These are phyloP conservation scores for Pelecanus crispus DNA, from an alignment of 2,113 vertebrate genomes.

Conservation along the genomic window DNA sequence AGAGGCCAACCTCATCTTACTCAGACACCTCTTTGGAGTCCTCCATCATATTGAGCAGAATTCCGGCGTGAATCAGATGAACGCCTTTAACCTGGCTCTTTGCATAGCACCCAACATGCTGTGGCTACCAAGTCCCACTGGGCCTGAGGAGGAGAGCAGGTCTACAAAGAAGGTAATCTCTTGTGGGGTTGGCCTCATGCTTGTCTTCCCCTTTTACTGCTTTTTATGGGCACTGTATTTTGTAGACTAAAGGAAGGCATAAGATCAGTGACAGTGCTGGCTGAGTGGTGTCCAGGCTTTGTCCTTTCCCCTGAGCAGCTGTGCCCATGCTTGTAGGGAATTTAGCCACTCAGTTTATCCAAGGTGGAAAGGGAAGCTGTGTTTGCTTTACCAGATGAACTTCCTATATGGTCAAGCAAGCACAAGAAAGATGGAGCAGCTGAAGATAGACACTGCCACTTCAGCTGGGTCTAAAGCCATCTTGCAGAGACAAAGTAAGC, in stretches of 20 bases:
- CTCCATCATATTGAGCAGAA: conserved; percentile 75
- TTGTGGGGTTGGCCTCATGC: neutral
- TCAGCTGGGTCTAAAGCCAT: neutral
- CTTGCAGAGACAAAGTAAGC: neutral
- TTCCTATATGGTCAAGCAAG: neutral
- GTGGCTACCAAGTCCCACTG: conserved; percentile 67
- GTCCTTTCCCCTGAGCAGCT: neutral
- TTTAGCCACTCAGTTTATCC: neutral
- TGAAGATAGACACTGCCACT: neutral
- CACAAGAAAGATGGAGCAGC: neutral
- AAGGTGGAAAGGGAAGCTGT: neutral
- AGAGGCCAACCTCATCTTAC: conserved; percentile 71
- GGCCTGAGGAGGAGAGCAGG: conserved; percentile 74
- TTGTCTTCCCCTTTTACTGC: neutral
- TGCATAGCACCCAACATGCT: conserved; percentile 83
- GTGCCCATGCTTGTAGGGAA: neutral
- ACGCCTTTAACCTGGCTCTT: conserved; percentile 76
- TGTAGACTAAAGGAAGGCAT: neutral
- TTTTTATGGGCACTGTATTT: neutral
- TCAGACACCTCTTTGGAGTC: conserved; percentile 76
- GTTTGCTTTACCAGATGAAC: neutral
- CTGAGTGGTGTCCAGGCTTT: neutral
- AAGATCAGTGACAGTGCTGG: neutral
- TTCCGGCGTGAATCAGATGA: conserved; percentile 78
- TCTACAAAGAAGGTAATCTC: conserved; percentile 73